These are phyloP conservation scores for Drosophila aff. DNA, from an alignment of 1,140 invertebrate species.

Conservation along the genomic window DNA sequence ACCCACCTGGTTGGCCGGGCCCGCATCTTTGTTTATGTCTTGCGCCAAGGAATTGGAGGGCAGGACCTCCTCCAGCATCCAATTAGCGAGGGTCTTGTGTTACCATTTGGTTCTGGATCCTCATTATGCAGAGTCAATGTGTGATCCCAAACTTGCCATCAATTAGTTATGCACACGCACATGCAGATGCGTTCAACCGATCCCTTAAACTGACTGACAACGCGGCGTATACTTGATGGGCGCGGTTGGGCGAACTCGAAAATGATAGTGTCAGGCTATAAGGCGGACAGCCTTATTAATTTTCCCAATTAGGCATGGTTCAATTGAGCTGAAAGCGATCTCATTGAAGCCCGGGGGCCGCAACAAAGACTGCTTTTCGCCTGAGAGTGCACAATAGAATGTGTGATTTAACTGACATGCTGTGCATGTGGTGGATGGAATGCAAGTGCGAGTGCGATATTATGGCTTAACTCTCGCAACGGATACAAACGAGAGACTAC, in stretches of 20 bases:
- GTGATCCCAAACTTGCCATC: slow-evolving; percentile 14
- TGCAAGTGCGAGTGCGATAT: slow-evolving; percentile 32
- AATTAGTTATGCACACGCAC: slow-evolving; percentile 33
- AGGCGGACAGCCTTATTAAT: neutral
- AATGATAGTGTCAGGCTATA: neutral
- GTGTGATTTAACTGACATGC: slow-evolving; percentile 33
- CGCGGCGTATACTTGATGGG: slow-evolving; percentile 55
- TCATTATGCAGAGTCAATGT: slow-evolving; percentile 61
- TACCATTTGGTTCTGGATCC: slow-evolving; percentile 53
- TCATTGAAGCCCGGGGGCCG: slow-evolving; percentile 2
- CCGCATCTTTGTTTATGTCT: slow-evolving; percentile 68
- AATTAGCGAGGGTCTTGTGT: slow-evolving; percentile 49
- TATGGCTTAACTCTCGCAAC: slow-evolving; percentile 38
- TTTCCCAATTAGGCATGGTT: neutral
- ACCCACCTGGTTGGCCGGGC: slow-evolving; percentile 42
- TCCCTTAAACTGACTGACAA: slow-evolving; percentile 18
- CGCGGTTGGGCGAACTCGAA: neutral
- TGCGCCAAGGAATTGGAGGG: slow-evolving; percentile 12
- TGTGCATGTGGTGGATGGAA: slow-evolving; percentile 17
- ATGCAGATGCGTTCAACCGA: slow-evolving; percentile 1
- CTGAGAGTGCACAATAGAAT: slow-evolving; percentile 33
- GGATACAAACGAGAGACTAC: slow-evolving; percentile 37
- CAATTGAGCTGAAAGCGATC: neutral
- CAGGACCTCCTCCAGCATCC: slow-evolving; percentile 47
- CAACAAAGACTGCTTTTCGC: neutral